Evolutionary conservation across 2,888 invertebrate species (phyloP), one percentile per base, ranked within the genome.

Genomic region (Acronicta alni): DNA sequence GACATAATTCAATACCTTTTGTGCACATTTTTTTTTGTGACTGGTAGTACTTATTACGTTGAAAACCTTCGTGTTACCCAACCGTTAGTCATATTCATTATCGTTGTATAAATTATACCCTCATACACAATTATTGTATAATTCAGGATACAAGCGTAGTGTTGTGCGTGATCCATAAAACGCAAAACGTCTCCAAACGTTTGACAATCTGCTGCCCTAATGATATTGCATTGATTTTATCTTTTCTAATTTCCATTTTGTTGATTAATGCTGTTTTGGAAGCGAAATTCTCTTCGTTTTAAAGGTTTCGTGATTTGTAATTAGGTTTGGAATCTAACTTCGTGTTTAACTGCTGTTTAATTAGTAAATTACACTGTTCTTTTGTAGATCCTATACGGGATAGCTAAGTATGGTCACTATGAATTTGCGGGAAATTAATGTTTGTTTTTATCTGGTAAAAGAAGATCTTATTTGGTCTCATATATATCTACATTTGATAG

Each of bases 31-130:
- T 81, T n/a, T 85, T 86, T 82, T 87, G 82, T 84, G 81, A 83
- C 82, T 79, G 76, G 81, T 77, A 75, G 80, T 83, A 83, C 85
- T 89, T 89, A 90, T 89, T 90, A 89, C 82, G 79, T 86, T 89
- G 84, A 89, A 89, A 90, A 87, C 88, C 85, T 91, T 87, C 93
- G 93, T 93, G 93, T 77, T 86, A 83, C 74, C 71, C 72, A 76
- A 83, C 87, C 87, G 89, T 93, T 91, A 89, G 83, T 92, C 90
- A 91, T 86, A 88, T 90, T 90, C 89, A 90, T 89, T 93, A 90
- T 88, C 86, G 86, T 88, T 82, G 87, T 88, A 88, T 89, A 90
- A 91, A 90, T 90, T 92, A 91, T 90, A 88, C 86, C 82, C 87
- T 88, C 82, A 87, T 87, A 88, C 84, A 86, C 85, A 88, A 88